Conservation (phyloP, 2,888 invertebrate genomes). For the Ennomos quercinarius region DNA sequence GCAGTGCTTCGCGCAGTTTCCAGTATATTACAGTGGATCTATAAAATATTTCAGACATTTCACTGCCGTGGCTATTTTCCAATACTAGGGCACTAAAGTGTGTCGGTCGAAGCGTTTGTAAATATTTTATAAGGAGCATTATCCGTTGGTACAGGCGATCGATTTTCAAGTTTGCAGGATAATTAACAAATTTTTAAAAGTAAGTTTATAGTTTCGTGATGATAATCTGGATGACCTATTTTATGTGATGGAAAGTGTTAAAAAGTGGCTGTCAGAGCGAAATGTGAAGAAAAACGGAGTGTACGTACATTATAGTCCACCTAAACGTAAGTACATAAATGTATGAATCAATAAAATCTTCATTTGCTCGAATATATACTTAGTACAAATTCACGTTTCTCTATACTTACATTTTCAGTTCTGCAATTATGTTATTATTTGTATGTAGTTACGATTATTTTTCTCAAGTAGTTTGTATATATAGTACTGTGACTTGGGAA, state of each 20-base stretch:
- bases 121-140: slow-evolving; percentile 70
- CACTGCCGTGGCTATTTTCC: slow-evolving; percentile 23
- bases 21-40: background rate
- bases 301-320: slow-evolving; percentile 87
- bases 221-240: background rate
- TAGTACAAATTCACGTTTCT: no score
- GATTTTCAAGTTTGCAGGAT: slow-evolving; percentile 5
- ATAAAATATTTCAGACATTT: slow-evolving; percentile 4
- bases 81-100: slow-evolving; percentile 44
- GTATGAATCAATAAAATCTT: no score
- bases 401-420: no score
- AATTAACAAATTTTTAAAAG: no score
- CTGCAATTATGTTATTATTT: no score
- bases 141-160: slow-evolving; percentile 47
- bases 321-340: slow-evolving; percentile 81
- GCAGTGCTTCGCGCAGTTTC: background rate
- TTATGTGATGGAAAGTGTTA: slow-evolving; percentile 65
- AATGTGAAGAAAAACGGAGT: slow-evolving; percentile 77
- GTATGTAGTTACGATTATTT: no score
- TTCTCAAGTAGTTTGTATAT: no score
- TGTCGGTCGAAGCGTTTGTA: slow-evolving; percentile 59
- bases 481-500: no score
- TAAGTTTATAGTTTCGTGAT: no score
- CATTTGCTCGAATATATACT: no score
- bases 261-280: slow-evolving; percentile 66